Evolutionary conservation across 2,797 vertebrate species (phyloP).

Genomic region (Phalloptychus januarius): DNA sequence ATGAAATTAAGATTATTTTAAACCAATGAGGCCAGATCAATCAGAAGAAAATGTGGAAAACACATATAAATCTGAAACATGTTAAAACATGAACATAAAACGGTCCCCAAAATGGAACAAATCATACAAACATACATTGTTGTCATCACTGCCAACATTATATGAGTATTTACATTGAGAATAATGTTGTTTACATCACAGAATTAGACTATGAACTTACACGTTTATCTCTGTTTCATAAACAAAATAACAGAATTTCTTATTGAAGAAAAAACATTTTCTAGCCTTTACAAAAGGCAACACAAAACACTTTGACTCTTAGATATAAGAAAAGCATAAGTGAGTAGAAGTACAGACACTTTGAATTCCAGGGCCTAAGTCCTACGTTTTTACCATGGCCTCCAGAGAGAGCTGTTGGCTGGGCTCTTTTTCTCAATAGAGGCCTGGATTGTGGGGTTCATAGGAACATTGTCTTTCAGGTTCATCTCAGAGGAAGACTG

Average conservation of each 20-base stretch:
- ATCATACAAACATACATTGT: not conserved
- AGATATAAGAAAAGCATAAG: slow-evolving; percentile 7
- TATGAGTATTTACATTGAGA: slow-evolving; percentile 28
- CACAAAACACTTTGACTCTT: slow-evolving; percentile 19
- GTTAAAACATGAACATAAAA: slow-evolving; percentile 37
- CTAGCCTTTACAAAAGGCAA: slow-evolving; percentile 54
- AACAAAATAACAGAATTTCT: slow-evolving; percentile 6
- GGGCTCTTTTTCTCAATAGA: slow-evolving; percentile 47
- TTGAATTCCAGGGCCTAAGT: slow-evolving; percentile 6
- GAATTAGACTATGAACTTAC: slow-evolving; percentile 13
- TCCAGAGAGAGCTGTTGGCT: slow-evolving; percentile 59
- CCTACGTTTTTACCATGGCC: slow-evolving; percentile 67
- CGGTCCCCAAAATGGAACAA: slow-evolving; percentile 23
- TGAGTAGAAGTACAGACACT: not conserved
- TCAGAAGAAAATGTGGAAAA: slow-evolving; percentile 24
- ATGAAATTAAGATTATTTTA: slow-evolving; percentile 25
- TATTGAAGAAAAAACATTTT: slow-evolving; percentile 36
- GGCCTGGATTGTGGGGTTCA: slow-evolving; percentile 52
- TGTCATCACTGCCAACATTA: slow-evolving; percentile 16
- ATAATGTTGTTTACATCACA: slow-evolving; percentile 30
- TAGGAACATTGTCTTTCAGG: slow-evolving; percentile 40
- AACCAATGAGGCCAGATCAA: slow-evolving; percentile 21
- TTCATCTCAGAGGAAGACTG: slow-evolving; percentile 51
- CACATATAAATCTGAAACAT: slow-evolving; percentile 43
- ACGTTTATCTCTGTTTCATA: slow-evolving; percentile 3